Base-by-base conservation (phyloP, 2,113 vertebrate species). In the Leptobrachium ailaonicum region DNA sequence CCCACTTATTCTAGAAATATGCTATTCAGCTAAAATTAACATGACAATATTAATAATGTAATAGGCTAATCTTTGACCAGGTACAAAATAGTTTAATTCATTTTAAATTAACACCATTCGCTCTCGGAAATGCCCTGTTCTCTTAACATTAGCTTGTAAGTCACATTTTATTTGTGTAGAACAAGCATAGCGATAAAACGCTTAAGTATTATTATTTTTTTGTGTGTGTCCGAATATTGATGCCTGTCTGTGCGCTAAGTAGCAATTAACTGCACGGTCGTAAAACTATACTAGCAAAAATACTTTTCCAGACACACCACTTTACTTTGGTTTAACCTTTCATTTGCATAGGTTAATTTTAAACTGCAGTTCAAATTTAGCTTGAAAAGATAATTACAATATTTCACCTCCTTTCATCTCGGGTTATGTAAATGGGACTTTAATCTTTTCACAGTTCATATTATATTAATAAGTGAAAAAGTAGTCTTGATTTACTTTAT, bases 351-450 rank as follows among this genome's bases (percentile, higher is more conserved):
- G 94, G 94, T 97, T 97, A 96, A 97, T 96, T 97, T 97, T 95
- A 93, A 96, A 95, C 92, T 92, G 93, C 93, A 94, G 90, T 89
- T 92, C 91, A 96, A 96, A 95, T 95, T 96, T 95, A 91, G 90
- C 94, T 95, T 95, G 94, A 95, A 97, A 96, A 93, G 94, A 95
- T 97, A 97, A 97, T 97, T 96, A 95, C 87, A 95, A 94, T 94
- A 96, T 95, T 94, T 93, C 91, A 91, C 91, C 90, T 89, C 88
- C 88, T 91, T 90, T 91, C 92, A 92, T 93, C 89, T 91, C 88
- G 88, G 94, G 93, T 96, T 97, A 95, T 95, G 93, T 91, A 95
- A 97, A 97, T 95, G 88, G 87, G 86, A 89, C 90, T 92, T 93
- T 93, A 91, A 89, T 90, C 92, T 93, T 92, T 88, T 91, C 86